A percentile compares a stretch with the other conserved stretches of the same genome.
These are phyloP conservation scores for Andrena camellia DNA, from an alignment of 2,888 invertebrate species.

Conservation along the genomic window DNA sequence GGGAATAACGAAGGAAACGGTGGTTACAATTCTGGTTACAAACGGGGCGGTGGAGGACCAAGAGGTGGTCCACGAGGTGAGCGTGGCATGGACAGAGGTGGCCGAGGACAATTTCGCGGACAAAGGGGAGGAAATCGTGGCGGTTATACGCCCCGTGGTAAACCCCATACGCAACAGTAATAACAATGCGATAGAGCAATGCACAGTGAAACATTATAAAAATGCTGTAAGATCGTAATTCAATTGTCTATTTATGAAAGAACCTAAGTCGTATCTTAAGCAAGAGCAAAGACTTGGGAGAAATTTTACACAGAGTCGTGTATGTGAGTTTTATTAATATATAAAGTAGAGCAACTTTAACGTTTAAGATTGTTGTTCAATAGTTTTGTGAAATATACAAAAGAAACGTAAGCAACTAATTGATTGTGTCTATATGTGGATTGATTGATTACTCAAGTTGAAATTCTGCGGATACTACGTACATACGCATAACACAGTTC, in stretches of 20 bases:
- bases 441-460: neutral
- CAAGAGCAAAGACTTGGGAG: constrained; percentile 21
- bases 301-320: constrained; percentile 25
- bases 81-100: constrained; percentile 76
- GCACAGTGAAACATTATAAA: constrained; percentile 70
- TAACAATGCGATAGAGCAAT: constrained; percentile 62
- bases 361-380: constrained; percentile 50
- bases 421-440: constrained; percentile 25
- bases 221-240: constrained; percentile 70
- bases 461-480: constrained; percentile 14
- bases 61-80: constrained; percentile 79
- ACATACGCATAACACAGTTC: neutral
- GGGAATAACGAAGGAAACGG: constrained; percentile 76
- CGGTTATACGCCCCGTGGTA: constrained; percentile 79
- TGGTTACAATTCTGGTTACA: constrained; percentile 80
- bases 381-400: constrained; percentile 36
- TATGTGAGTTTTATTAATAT: constrained; percentile 44
- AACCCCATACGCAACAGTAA: constrained; percentile 82
- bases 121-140: constrained; percentile 85
- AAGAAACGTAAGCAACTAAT: constrained; percentile 27
- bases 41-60: constrained; percentile 76
- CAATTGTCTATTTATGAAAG: constrained; percentile 75
- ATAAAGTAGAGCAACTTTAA: constrained; percentile 54
- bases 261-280: constrained; percentile 69
- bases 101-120: constrained; percentile 80